Evolutionary conservation across 2,888 invertebrate species (phyloP), one percentile per base, ranked within the genome.

Genomic region (Lordiphosa fenestrarum): DNA sequence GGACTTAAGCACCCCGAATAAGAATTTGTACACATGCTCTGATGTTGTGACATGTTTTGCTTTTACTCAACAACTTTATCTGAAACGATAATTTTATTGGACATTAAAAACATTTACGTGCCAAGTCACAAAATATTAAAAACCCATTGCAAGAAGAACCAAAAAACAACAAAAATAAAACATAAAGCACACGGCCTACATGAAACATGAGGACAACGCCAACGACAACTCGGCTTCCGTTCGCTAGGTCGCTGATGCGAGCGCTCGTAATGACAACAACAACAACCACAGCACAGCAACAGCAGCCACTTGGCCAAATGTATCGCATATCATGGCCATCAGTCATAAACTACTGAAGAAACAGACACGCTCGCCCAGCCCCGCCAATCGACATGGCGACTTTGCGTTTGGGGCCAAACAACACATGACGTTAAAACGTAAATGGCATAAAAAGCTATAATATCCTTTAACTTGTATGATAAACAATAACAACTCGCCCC

Each of bases 401-500:
- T 67, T 66, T 74, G 52, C 66, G 33, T 57, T 63, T 65, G 59
- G 59, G 49, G 56, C 48, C 71, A 56, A 37, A 36, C 30, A n/a
- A 35, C 35, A 66, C 56, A 69, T 69, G 65, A 74, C 59, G 66
- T 68, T 15, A 74, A 80, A 84, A 77, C 84, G 84, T 84, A 84
- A 82, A 68, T 74, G 83, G 66, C 70, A 80, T 84, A 84, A 82
- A 84, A 84, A 74, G 75, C 75, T 70, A 84, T 77, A 78, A 80
- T 84, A 82, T 72, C 49, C 61, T 63, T 66, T 60, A 70, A 66
- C 82, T 66, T 74, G 62, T 66, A 55, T 66, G 80, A 80, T 78
- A 82, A 84, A 82, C 84, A 80, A 82, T 74, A 77, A 74, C 72
- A 84, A 69, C 69, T 66, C 53, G 57, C 25, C 37, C 51, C 57